Evolutionary conservation across 2,888 invertebrate genomes (phyloP).

Genomic region (Habroteleia sp.): DNA sequence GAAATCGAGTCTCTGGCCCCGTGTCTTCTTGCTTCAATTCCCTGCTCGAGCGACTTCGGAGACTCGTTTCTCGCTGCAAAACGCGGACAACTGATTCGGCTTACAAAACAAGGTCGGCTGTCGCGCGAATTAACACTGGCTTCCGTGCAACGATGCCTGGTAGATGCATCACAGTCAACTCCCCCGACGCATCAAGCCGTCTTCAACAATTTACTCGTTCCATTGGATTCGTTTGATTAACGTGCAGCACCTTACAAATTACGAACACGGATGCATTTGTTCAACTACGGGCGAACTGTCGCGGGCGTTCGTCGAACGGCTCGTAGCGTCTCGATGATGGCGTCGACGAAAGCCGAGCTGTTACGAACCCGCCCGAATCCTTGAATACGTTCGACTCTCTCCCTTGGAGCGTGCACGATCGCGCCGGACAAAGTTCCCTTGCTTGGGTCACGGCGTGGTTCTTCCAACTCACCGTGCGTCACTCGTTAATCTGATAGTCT

Average conservation of each 20-base stretch:
- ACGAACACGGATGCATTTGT: constrained; percentile 80
- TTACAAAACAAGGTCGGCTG: constrained; percentile 28
- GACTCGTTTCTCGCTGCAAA: constrained; percentile 17
- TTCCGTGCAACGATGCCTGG: constrained; percentile 4
- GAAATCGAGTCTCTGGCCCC: not conserved
- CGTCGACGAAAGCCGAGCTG: constrained; percentile 70
- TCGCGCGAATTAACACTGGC: constrained; percentile 8
- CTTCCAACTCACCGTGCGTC: constrained; percentile 49
- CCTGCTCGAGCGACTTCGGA: constrained; percentile 1
- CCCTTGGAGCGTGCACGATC: constrained; percentile 32
- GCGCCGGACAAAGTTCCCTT: constrained; percentile 47
- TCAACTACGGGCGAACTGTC: constrained; percentile 71
- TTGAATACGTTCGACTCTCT: constrained; percentile 41
- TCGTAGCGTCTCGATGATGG: constrained; percentile 71
- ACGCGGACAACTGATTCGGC: constrained; percentile 33
- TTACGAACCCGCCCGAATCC: constrained; percentile 60
- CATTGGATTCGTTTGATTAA: constrained; percentile 24
- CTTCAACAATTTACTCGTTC: not conserved
- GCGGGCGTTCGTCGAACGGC: constrained; percentile 74
- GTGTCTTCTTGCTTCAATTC: constrained; percentile 23
- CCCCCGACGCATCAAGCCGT: not conserved
- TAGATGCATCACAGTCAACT: constrained; percentile 3
- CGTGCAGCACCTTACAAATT: constrained; percentile 68
- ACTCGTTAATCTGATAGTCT: constrained; percentile 55
- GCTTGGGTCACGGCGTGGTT: constrained; percentile 47